A percentile compares a stretch with the other conserved stretches of the same genome.
phyloP scores from a whole-genome alignment of 2,888 invertebrate species.

The Cylindroiulus punctatus region DNA sequence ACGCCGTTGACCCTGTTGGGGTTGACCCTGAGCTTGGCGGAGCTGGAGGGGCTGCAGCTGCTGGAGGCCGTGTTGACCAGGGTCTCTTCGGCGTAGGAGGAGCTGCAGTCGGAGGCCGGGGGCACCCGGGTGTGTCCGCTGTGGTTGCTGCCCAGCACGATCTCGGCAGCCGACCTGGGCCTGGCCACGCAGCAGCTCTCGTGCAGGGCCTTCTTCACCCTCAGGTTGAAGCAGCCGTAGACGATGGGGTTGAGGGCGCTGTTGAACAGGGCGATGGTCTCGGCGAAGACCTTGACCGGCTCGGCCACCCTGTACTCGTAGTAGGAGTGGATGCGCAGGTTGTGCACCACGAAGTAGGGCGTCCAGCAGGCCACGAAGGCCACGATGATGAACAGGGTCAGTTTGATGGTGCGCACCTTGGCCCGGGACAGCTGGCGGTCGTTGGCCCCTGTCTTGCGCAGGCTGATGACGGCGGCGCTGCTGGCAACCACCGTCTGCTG shows the following conservation, averaged over 20 bases:
- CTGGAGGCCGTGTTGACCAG: neutral
- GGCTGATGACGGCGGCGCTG: conserved; percentile 58
- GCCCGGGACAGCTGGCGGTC: conserved; percentile 63
- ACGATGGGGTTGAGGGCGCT: conserved; percentile 67
- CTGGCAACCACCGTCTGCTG: conserved; percentile 60
- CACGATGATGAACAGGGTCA: conserved; percentile 67
- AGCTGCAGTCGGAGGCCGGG: conserved; percentile 17
- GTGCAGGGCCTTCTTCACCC: conserved; percentile 61
- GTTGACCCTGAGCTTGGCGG: conserved; percentile 25
- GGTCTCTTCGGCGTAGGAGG: conserved; percentile 50
- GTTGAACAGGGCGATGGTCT: conserved; percentile 63
- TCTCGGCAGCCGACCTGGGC: neutral
- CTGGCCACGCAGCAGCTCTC: conserved; percentile 59
- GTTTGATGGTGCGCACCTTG: conserved; percentile 67
- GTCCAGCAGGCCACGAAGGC: conserved; percentile 68
- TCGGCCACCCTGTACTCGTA: conserved; percentile 63
- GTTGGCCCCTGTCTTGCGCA: conserved; percentile 60
- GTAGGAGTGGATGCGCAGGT: conserved; percentile 66
- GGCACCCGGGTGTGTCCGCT: neutral
- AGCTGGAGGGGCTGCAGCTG: neutral
- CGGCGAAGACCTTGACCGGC: conserved; percentile 65
- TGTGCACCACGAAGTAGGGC: conserved; percentile 67
- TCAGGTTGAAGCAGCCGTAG: conserved; percentile 67
- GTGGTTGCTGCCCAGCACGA: neutral
- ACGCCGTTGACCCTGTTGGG: neutral